Evolutionary conservation across 2,797 vertebrate species (phyloP).

Genomic region (Anguilla obscura): DNA sequence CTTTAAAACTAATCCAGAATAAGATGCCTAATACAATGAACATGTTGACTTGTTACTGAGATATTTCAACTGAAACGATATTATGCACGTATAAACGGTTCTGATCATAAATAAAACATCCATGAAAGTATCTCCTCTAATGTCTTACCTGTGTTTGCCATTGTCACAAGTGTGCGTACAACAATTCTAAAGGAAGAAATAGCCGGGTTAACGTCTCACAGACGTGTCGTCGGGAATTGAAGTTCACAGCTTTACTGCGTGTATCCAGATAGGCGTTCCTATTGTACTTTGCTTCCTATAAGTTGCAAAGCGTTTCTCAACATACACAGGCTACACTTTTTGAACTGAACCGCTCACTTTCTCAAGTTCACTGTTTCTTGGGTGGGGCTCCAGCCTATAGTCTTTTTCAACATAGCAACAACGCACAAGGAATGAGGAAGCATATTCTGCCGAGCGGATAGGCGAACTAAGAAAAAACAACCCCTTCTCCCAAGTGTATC

Average conservation of each 20-base stretch:
- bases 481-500: too few relatives aligned
- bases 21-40: neutral
- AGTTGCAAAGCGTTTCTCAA: neutral
- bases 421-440: too few relatives aligned
- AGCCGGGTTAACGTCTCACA: neutral
- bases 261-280: neutral
- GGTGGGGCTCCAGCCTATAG: neutral
- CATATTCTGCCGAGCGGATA: too few relatives aligned
- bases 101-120: neutral
- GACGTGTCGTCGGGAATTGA: neutral
- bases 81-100: neutral
- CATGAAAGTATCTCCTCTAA: neutral
- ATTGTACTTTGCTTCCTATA: neutral
- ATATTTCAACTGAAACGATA: neutral
- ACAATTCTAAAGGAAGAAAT: neutral
- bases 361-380: neutral
- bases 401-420: neutral
- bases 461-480: too few relatives aligned
- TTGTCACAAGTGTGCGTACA: neutral
- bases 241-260: neutral
- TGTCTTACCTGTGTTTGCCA: conserved; percentile 23
- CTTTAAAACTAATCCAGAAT: neutral
- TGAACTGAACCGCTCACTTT: neutral
- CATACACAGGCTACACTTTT: neutral
- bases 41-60: neutral